These are phyloP conservation scores for Hyles lineata DNA, from an alignment of 2,888 invertebrate genomes.

Conservation along the genomic window DNA sequence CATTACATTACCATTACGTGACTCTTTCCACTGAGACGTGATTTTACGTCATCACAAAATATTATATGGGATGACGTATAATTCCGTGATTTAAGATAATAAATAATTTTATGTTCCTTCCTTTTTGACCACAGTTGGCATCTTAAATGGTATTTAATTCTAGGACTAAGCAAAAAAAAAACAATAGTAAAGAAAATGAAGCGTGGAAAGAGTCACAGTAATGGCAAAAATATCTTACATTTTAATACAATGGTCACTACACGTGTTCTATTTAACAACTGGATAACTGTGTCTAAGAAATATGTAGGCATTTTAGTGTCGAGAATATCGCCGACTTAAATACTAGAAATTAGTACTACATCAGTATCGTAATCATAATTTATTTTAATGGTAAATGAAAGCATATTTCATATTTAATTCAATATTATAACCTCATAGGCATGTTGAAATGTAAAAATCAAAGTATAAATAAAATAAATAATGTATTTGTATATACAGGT, in stretches of 20 bases:
- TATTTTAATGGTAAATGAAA: too few species aligned
- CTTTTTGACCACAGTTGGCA: too few species aligned
- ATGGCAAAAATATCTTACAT: background rate
- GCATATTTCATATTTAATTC: too few species aligned
- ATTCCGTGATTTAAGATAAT: background rate
- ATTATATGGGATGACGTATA: background rate
- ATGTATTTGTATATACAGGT: too few species aligned
- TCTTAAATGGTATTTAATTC: too few species aligned
- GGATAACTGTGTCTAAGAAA: background rate
- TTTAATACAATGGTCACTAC: background rate
- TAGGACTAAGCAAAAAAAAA: too few species aligned
- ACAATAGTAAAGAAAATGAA: too few species aligned
- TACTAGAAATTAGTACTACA: background rate
- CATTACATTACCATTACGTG: background rate
- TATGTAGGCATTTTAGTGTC: background rate
- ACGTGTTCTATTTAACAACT: slow-evolving; percentile 2
- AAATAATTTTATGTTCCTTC: background rate
- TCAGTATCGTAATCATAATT: too few species aligned
- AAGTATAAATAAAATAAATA: too few species aligned
- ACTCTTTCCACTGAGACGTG: background rate
- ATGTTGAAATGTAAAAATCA: too few species aligned
- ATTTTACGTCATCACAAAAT: background rate
- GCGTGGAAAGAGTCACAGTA: background rate
- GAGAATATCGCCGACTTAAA: background rate
- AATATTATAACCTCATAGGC: too few species aligned